A percentile compares a stretch with the other conserved stretches of the same genome.
These are phyloP conservation scores for pig (Sus scrofa) DNA, from an alignment of 2,113 vertebrate species.

Conservation along the genomic window DNA sequence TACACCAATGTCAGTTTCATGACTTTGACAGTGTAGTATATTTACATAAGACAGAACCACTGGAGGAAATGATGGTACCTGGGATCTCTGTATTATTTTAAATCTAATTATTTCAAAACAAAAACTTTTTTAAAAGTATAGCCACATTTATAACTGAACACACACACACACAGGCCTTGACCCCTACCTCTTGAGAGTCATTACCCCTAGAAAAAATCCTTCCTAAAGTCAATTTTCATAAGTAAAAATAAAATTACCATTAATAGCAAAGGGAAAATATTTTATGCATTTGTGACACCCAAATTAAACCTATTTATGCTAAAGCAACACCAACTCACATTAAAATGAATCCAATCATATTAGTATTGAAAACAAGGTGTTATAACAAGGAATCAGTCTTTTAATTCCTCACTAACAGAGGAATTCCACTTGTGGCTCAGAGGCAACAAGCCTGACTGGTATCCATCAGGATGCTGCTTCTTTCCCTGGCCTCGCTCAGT, in stretches of 20 bases:
- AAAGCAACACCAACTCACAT: not conserved
- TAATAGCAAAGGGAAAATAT: not conserved
- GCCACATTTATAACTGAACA: not conserved
- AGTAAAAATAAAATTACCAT: conserved; percentile 30
- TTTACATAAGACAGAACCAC: not conserved
- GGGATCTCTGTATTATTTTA: not conserved
- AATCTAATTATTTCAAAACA: conserved; percentile 43
- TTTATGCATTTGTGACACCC: not conserved
- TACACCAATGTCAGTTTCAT: not conserved
- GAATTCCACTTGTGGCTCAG: no score
- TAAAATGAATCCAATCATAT: conserved; percentile 41
- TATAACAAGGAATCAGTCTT: conserved; percentile 11
- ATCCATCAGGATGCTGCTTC: no score
- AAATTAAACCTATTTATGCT: not conserved
- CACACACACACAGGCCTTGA: not conserved
- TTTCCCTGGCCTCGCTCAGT: no score
- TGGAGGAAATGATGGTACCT: not conserved
- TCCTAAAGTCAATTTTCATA: conserved; percentile 15
- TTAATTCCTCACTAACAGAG: not conserved
- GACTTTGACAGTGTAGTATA: not conserved
- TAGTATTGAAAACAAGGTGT: conserved; percentile 6
- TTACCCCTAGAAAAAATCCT: conserved; percentile 18
- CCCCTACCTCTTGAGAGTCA: not conserved
- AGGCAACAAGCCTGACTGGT: no score
- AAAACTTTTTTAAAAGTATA: not conserved